Base-by-base conservation (phyloP, 92 coral and sea anemone genomes). In the Phenganax subtilis region DNA sequence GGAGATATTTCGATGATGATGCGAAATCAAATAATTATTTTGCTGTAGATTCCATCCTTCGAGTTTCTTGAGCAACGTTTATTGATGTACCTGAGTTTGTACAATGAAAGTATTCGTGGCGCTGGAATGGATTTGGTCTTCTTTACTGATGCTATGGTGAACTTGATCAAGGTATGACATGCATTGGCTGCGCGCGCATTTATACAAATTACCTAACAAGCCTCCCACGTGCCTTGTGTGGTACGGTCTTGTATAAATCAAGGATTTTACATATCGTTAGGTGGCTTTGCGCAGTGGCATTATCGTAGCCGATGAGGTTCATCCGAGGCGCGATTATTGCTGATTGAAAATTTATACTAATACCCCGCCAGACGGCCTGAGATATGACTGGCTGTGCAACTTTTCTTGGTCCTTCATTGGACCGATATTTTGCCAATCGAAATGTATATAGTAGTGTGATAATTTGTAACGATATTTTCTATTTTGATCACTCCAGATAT, bases 121-220 rank as follows among this genome's bases (percentile, higher is more conserved):
- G 97, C 98, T 44, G 98, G 92, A 10, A 94, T 94, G 98, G 97
- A 94, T 80, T 81, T 94, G 76, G 98, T 94, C 75, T 92, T 94
- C 88, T 94, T 94, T 77, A 87, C 84, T 30, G 98, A 94, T 87
- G 98, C 98, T 31, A 94, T 94, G 98, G 91, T 92, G 44, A 96
- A 93, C 80, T 85, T 93, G n/a, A 87, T 93, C 86, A 85, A 96
- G 85, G 98, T 93, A 85, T 53, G 89, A 67, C 7, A 16, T 57
- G 31, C 10, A 7, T 55, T 80, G 25, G 15, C 16, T 69, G 58
- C 64, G 70, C 57, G 12, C 30, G 77, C 77, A 17, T 56, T 14
- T 53, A 72, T 56, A 5, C 2, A 37, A 37, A 37, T 37, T 5
- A 37, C 47, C 47, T 37, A 37, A 37, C 30, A 72, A 37, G n/a